Percentiles rank a stretch among this genome's conserved stretches.
Evolutionary conservation across 1,140 invertebrate species (phyloP).

Genomic region (Meteorus sp.): DNA sequence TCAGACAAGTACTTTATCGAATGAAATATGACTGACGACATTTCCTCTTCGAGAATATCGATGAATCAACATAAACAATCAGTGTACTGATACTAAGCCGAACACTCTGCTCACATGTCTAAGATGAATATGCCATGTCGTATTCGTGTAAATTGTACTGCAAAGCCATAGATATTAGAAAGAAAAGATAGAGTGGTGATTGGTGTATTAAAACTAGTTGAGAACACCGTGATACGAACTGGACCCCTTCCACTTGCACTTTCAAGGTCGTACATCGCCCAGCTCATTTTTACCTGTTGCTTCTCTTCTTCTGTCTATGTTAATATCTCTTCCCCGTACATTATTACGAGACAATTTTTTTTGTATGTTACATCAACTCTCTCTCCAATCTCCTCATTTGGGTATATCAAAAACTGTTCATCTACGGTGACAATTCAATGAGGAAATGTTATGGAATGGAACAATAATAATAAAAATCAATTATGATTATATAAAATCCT

Average conservation of each 20-base stretch:
- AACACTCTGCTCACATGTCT: no score
- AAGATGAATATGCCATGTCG: no score
- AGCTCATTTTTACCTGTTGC: slow-evolving; percentile 24
- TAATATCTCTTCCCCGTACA: background rate
- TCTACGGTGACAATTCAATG: no score
- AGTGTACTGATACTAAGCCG: no score
- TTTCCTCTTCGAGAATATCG: no score
- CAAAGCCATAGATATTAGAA: background rate
- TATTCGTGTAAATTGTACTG: slow-evolving; percentile 23
- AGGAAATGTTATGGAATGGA: no score
- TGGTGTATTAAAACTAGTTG: background rate
- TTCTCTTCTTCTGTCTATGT: background rate
- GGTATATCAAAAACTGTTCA: background rate
- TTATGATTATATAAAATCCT: no score
- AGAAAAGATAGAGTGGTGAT: background rate
- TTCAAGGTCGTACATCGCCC: slow-evolving; percentile 27
- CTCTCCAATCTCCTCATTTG: background rate
- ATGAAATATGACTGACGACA: no score
- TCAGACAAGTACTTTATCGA: no score
- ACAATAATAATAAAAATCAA: no score
- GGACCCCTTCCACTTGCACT: slow-evolving; percentile 19
- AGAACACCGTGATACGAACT: slow-evolving; percentile 19
- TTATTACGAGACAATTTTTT: background rate
- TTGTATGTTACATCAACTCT: background rate
- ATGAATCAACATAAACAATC: no score